Base-by-base conservation (phyloP, 2,888 invertebrate genomes). In the Hemistola chrysoprasaria region DNA sequence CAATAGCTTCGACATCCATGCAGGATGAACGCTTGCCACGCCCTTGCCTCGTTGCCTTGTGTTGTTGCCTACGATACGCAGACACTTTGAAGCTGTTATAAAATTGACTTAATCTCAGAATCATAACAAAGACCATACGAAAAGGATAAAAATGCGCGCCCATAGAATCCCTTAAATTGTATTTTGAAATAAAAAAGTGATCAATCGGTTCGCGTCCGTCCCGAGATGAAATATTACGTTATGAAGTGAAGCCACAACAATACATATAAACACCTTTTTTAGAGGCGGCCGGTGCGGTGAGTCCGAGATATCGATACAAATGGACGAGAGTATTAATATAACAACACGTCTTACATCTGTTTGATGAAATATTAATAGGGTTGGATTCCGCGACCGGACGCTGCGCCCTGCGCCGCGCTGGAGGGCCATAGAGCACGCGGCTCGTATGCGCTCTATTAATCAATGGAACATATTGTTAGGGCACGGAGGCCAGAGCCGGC, bases 321-420 rank as follows among this genome's bases (percentile, higher is more conserved):
- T 58, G 55, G 53, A 60, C n/a, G 57, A 60, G 60, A 56, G 50
- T 47, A 44, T 51, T 46, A 46, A 55, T 50, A 47, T 41, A 43
- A 32, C 47, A 45, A 30, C 36, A 36, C 31, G n/a, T 31, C 42
- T 43, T 23, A 30, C 71, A 73, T 75, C 70, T 72, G 77, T 76
- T 73, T 73, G 78, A 81, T 78, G 77, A 71, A 74, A 80, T 81
- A 83, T 83, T 80, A 80, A 80, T 80, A 71, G 77, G 71, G 66
- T 68, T 60, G 66, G 68, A 78, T 79, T 74, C 77, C 71, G 66
- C 10, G 33, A 29, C 62, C 58, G 62, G 64, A 44, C 49, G 40
- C 40, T n/a, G 28, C 47, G 46, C 38, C 6, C 32, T 28, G 29
- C 22, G 28, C 29, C 32, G 30, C 9, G 36, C 32, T 23, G 23